These are phyloP conservation scores for Nesidiocoris tenuis DNA, from an alignment of 2,888 invertebrate species.

Conservation along the genomic window DNA sequence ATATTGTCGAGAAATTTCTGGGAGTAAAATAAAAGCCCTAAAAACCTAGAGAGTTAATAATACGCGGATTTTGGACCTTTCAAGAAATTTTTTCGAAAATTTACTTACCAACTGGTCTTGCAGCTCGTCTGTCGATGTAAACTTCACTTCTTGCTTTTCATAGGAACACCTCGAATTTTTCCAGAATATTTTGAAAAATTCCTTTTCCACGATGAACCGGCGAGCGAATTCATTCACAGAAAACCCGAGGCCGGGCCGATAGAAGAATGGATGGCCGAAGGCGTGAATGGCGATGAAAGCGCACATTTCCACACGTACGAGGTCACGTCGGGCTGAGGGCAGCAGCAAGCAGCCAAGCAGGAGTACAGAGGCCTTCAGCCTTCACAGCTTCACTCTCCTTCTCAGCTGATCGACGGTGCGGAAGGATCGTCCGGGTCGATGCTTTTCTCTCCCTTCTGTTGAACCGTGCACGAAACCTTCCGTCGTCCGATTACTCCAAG, in stretches of 20 bases:
- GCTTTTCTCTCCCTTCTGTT: not conserved
- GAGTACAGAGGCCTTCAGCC: not conserved
- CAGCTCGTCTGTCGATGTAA: too few species aligned
- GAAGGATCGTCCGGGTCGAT: not conserved
- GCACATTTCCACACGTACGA: not conserved
- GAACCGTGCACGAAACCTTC: not conserved
- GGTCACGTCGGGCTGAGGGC: not conserved
- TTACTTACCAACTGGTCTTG: too few species aligned
- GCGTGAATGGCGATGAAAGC: not conserved
- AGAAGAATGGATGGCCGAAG: not conserved
- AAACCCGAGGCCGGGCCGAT: not conserved
- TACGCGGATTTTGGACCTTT: too few species aligned
- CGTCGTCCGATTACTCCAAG: not conserved
- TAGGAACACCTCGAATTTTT: too few species aligned
- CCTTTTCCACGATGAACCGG: too few species aligned
- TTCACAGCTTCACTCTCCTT: not conserved
- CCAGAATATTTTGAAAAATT: too few species aligned
- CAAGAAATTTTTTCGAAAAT: too few species aligned
- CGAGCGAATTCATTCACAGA: not conserved
- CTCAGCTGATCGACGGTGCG: not conserved
- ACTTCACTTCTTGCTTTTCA: too few species aligned
- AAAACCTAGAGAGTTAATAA: too few species aligned
- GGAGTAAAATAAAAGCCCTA: too few species aligned
- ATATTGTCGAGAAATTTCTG: too few species aligned
- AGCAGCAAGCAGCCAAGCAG: not conserved